phyloP scores from a whole-genome alignment of 35 echinoderm and acorn worm species.

The Strongylocentrotus purpuratus region DNA sequence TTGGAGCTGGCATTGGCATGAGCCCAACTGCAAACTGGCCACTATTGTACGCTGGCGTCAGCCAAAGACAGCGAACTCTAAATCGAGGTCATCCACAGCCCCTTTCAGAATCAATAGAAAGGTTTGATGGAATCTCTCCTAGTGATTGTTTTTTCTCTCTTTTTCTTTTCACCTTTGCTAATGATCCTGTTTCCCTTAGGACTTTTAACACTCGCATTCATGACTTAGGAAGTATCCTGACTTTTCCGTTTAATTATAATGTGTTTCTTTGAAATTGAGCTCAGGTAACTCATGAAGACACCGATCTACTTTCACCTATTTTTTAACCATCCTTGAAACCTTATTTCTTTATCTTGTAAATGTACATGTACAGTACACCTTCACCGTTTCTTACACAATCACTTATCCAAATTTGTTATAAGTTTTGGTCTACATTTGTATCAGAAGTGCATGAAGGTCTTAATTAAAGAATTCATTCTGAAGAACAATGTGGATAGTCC shows the following conservation, averaged over 20 bases:
- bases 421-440: too few species aligned
- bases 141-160: background rate
- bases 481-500: too few species aligned
- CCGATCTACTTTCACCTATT: too few species aligned
- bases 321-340: too few species aligned
- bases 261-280: background rate
- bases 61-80: background rate
- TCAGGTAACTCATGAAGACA: too few species aligned
- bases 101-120: background rate
- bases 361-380: too few species aligned
- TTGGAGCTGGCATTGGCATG: constrained; percentile 1
- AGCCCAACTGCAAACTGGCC: background rate
- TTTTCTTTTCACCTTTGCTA: background rate
- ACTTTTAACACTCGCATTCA: background rate
- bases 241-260: background rate
- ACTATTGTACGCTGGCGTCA: background rate
- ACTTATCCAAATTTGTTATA: too few species aligned
- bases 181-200: background rate
- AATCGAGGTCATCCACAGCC: background rate
- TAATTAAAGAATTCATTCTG: too few species aligned
- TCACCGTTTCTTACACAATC: too few species aligned
- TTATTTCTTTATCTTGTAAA: too few species aligned
- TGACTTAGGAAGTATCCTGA: background rate
- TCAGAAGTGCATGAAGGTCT: too few species aligned
- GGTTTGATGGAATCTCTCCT: background rate